A percentile compares a stretch with the other conserved stretches of the same genome.
Conservation (phyloP, 2,797 vertebrate genomes). For the Cephalopachus bancanus region DNA sequence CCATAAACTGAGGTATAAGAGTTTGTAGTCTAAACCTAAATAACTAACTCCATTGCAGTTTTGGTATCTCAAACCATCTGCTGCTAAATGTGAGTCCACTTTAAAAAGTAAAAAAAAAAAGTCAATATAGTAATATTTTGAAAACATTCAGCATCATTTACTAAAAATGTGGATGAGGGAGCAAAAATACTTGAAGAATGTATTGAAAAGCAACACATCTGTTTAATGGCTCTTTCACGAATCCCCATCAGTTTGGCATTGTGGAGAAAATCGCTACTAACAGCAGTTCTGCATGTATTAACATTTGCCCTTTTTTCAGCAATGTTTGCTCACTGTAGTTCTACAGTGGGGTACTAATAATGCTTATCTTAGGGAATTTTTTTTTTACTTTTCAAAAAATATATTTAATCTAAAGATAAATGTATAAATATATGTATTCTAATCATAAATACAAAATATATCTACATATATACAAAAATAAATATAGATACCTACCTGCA, state of each 20-base stretch:
- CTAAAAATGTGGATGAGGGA: slow-evolving; percentile 85
- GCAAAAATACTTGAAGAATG: slow-evolving; percentile 85
- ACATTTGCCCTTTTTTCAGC: slow-evolving; percentile 81
- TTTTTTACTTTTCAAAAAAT: slow-evolving; percentile 73
- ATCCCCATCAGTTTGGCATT: slow-evolving; percentile 83
- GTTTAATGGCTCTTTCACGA: slow-evolving; percentile 85
- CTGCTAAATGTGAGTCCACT: slow-evolving; percentile 87
- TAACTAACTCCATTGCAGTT: slow-evolving; percentile 85
- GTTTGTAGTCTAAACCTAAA: slow-evolving; percentile 83
- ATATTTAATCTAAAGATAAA: slow-evolving; percentile 44
- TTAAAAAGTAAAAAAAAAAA: slow-evolving; percentile 86
- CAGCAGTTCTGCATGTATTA: slow-evolving; percentile 84
- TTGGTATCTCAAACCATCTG: slow-evolving; percentile 84
- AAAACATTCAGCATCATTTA: slow-evolving; percentile 86
- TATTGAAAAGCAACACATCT: slow-evolving; percentile 84
- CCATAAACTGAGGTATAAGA: slow-evolving; percentile 79
- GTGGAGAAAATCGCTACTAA: slow-evolving; percentile 84
- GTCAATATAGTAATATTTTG: slow-evolving; percentile 86
- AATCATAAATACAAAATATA: slow-evolving; percentile 63
- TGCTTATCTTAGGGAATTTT: slow-evolving; percentile 75
- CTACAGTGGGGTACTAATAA: slow-evolving; percentile 80
- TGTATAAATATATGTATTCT: slow-evolving; percentile 63
- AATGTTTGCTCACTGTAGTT: slow-evolving; percentile 82
- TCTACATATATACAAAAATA: slow-evolving; percentile 24
- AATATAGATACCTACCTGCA: not conserved